A percentile compares a stretch with the other conserved stretches of the same genome.
These are phyloP conservation scores for Hoplias malabaricus DNA, from an alignment of 2,113 vertebrate genomes.

Conservation along the genomic window DNA sequence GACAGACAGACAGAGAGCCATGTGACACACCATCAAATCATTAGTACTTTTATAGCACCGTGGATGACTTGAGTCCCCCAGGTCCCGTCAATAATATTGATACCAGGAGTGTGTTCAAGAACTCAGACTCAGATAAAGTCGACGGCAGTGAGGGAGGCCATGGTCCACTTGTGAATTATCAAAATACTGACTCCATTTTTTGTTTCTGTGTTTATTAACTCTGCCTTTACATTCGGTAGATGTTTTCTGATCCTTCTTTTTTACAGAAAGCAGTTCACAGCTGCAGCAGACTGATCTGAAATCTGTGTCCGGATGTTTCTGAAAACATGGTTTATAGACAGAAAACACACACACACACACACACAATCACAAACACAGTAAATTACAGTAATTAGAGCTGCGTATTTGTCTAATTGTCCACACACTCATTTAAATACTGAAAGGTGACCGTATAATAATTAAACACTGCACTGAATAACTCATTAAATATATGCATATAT, in stretches of 20 bases:
- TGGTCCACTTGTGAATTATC: too few relatives aligned
- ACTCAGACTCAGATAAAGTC: not conserved
- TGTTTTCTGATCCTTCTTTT: too few relatives aligned
- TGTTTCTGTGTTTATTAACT: too few relatives aligned
- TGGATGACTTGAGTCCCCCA: not conserved
- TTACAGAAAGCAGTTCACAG: too few relatives aligned
- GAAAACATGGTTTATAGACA: slow-evolving; percentile 10
- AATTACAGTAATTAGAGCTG: slow-evolving; percentile 41
- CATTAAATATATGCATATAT: not conserved
- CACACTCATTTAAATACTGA: slow-evolving; percentile 27
- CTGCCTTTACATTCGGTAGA: too few relatives aligned
- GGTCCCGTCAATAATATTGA: not conserved
- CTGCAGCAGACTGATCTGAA: too few relatives aligned
- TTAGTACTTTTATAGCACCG: too few relatives aligned
- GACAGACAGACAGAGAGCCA: not conserved
- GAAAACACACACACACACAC: slow-evolving; percentile 10
- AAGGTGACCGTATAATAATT: slow-evolving; percentile 15
- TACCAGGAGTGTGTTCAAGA: not conserved
- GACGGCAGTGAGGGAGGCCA: not conserved
- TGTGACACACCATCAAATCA: too few relatives aligned
- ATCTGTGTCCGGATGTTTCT: not conserved
- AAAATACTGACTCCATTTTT: too few relatives aligned
- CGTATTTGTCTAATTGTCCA: slow-evolving; percentile 22
- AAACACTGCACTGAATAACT: not conserved
- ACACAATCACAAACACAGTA: slow-evolving; percentile 10